A percentile compares a stretch with the other conserved stretches of the same genome.
Conservation (phyloP, 92 coral and sea anemone species). For the Phymanthus crucifer region DNA sequence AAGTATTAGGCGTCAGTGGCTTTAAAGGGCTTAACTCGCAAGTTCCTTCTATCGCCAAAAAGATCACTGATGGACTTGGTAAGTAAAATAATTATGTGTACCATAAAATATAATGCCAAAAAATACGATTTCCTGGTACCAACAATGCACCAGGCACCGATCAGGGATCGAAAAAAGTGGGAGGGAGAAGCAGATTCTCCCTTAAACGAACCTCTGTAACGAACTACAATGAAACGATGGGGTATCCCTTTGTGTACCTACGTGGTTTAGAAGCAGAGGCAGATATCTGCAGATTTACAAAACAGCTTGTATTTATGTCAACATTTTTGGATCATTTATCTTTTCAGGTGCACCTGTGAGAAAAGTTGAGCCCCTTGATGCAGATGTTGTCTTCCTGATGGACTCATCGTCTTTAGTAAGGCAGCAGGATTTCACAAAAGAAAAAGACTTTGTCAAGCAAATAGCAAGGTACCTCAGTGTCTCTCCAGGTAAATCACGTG, state of each 20-base stretch:
- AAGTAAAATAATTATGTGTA: not conserved
- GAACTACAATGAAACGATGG: too few relatives aligned
- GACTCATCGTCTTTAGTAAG: slow-evolving; percentile 61
- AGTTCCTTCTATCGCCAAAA: slow-evolving; percentile 37
- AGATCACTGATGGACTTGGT: not conserved
- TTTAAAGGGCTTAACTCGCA: slow-evolving; percentile 25
- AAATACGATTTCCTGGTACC: too few relatives aligned
- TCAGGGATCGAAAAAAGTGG: too few relatives aligned
- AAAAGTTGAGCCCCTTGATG: not conserved
- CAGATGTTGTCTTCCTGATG: slow-evolving; percentile 66
- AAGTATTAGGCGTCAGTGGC: slow-evolving; percentile 35
- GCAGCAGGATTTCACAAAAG: slow-evolving; percentile 36
- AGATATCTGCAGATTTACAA: not conserved
- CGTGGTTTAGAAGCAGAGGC: too few relatives aligned
- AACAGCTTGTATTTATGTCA: not conserved
- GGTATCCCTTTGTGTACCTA: too few relatives aligned
- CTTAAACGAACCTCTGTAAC: too few relatives aligned
- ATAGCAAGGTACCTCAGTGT: slow-evolving; percentile 42
- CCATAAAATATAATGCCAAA: too few relatives aligned
- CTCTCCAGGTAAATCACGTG: slow-evolving; percentile 50
- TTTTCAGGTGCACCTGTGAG: not conserved
- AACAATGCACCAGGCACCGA: too few relatives aligned
- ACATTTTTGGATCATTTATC: not conserved
- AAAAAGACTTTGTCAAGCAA: slow-evolving; percentile 60
- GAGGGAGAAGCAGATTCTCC: too few relatives aligned